Evolutionary conservation across 2,888 invertebrate genomes (phyloP).

Genomic region (Lasius platythorax): DNA sequence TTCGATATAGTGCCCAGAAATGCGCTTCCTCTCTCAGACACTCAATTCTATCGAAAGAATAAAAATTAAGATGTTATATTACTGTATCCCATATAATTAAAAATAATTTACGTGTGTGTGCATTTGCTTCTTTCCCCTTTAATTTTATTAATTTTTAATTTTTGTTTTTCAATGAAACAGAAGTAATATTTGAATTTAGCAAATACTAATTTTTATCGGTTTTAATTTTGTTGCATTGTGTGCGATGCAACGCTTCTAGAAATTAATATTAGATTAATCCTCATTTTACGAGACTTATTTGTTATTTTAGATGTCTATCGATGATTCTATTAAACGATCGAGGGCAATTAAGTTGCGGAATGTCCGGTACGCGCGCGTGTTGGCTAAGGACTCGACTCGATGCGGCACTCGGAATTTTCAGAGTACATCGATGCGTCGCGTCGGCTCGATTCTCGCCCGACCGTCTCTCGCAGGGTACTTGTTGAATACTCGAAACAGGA

Average conservation of each 20-base stretch:
- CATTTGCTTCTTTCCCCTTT: not conserved
- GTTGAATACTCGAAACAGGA: constrained; percentile 61
- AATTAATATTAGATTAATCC: not conserved
- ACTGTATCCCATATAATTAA: not conserved
- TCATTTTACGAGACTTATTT: not conserved
- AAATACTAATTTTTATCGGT: not conserved
- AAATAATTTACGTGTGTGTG: not conserved
- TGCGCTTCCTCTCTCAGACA: not conserved
- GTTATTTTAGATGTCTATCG: not conserved
- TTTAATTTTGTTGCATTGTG: not conserved
- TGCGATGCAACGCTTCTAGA: not conserved
- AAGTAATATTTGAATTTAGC: not conserved
- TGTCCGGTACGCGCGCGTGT: constrained; percentile 23
- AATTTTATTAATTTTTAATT: not conserved
- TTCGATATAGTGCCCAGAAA: not conserved
- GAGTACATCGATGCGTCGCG: constrained; percentile 23
- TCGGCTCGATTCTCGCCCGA: constrained; percentile 9
- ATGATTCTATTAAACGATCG: not conserved
- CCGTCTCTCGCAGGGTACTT: constrained; percentile 51
- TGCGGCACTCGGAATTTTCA: constrained; percentile 21
- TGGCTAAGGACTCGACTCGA: constrained; percentile 32
- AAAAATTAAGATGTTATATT: not conserved
- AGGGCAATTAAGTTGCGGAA: constrained; percentile 29
- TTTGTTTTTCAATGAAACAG: not conserved
- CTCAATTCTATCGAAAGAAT: not conserved